Base-by-base conservation (phyloP, 1,140 invertebrate species). In the Venturia canescens region DNA sequence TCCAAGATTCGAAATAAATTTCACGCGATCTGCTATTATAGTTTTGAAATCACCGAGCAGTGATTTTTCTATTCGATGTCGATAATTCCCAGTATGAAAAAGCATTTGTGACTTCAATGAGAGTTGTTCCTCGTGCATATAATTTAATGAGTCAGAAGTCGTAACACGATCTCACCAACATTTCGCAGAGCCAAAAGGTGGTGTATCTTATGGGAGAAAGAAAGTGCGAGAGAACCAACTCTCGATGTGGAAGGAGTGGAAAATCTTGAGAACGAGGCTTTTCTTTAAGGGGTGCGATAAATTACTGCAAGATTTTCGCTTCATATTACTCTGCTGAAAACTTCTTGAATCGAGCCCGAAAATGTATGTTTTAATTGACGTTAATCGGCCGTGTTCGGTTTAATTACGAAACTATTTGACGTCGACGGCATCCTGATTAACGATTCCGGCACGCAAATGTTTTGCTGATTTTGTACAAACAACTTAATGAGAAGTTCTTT, bases 351-450 rank as follows among this genome's bases (percentile, higher is more conserved):
- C 27, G 16, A 72, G 16, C 29, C 70, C 50, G 74, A 67, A 78
- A 78, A 78, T 75, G 75, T 82, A 78, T 82, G 74, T 82, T 82
- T 82, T 82, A 82, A 81, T 81, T 81, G 80, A 81, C 80, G 74
- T 67, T 81, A 81, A 81, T 78, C 80, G 80, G 67, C 77, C 57
- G 53, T 34, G 72, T 16, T 77, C 21, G 27, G 48, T 76, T 81
- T 77, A 81, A 81, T 77, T 15, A 71, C 53, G 16, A 11, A 18
- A 23, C 9, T 27, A 21, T 26, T 48, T 1, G 69, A 44, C 3
- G 70, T 72, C 70, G 70, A 72, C 67, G 34, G 50, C 5, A n/a
- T 44, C 15, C 9, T 9, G 70, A 48, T 21, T n/a, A 38, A 71
- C 21, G 69, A 21, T 31, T 44, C 31, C 18, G 44, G 69, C 11